A percentile compares a stretch with the other conserved stretches of the same genome.
phyloP scores from a whole-genome alignment of 2,888 invertebrate genomes.

The Drosophila birchii region DNA sequence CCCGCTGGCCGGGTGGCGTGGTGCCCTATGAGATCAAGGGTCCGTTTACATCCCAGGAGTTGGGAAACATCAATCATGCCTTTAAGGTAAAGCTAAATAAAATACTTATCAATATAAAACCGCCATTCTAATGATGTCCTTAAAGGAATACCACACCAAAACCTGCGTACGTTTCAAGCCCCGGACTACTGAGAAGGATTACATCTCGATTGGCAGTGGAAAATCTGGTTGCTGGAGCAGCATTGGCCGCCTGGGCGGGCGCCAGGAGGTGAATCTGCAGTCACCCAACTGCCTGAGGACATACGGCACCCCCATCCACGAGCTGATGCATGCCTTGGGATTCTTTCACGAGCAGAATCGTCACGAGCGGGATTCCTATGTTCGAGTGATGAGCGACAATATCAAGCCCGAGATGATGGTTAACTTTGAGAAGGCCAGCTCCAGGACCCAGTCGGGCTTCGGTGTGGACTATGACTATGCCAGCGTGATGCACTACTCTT shows the following conservation, averaged over 20 bases:
- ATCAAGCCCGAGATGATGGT: slow-evolving; percentile 87
- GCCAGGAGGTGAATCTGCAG: slow-evolving; percentile 89
- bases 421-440: slow-evolving; percentile 89
- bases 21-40: slow-evolving; percentile 90
- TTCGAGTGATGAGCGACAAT: slow-evolving; percentile 88
- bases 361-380: slow-evolving; percentile 89
- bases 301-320: slow-evolving; percentile 90
- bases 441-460: slow-evolving; percentile 86
- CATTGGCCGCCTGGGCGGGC: slow-evolving; percentile 89
- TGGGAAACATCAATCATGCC: slow-evolving; percentile 87
- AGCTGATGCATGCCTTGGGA: slow-evolving; percentile 91
- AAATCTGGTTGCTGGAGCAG: slow-evolving; percentile 92
- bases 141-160: slow-evolving; percentile 88
- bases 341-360: slow-evolving; percentile 94
- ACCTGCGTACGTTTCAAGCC: slow-evolving; percentile 91
- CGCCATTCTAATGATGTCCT: not conserved
- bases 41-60: slow-evolving; percentile 86
- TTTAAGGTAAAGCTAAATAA: slow-evolving; percentile 85
- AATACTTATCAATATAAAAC: not conserved
- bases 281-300: slow-evolving; percentile 89
- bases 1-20: slow-evolving; percentile 88
- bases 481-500: slow-evolving; percentile 93
- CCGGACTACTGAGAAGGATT: slow-evolving; percentile 88
- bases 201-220: slow-evolving; percentile 88
- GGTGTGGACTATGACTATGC: slow-evolving; percentile 91